phyloP scores from a whole-genome alignment of 2,888 invertebrate genomes.

The Latheticus oryzae region DNA sequence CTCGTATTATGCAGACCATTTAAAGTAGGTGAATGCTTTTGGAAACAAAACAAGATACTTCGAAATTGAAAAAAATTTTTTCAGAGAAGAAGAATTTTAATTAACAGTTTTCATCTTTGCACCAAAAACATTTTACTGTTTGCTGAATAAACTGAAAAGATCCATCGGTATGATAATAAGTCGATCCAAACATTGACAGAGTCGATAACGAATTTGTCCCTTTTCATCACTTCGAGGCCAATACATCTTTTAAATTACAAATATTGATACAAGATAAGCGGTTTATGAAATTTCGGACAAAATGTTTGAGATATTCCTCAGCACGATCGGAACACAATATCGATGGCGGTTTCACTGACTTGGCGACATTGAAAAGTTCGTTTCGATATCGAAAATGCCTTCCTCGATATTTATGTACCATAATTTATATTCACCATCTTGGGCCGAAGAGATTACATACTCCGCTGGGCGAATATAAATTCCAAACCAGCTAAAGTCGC shows the following conservation, averaged over 20 bases:
- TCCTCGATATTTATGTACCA: conserved; percentile 59
- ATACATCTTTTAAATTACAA: conserved; percentile 65
- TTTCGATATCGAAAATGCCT: conserved; percentile 49
- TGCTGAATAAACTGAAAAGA: conserved; percentile 35
- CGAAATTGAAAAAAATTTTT: too few species aligned
- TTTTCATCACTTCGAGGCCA: conserved; percentile 50
- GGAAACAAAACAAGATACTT: too few species aligned
- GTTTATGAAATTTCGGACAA: conserved; percentile 66
- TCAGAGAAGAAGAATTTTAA: too few species aligned
- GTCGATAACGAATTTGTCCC: conserved; percentile 45
- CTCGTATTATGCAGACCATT: too few species aligned
- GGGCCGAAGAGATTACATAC: conserved; percentile 54
- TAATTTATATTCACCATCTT: conserved; percentile 63
- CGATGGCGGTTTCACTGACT: conserved; percentile 40
- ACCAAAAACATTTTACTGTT: not conserved
- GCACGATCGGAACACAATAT: conserved; percentile 62
- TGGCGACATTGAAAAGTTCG: conserved; percentile 38
- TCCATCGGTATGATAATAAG: conserved; percentile 39
- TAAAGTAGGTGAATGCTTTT: too few species aligned
- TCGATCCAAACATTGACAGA: conserved; percentile 50
- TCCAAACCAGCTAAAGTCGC: conserved; percentile 26
- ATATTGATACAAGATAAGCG: conserved; percentile 67
- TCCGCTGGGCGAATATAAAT: conserved; percentile 49
- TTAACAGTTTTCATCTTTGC: too few species aligned
- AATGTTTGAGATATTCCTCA: conserved; percentile 63